Conservation (phyloP, 2,113 vertebrate species). For the Sakesphorus luctuosus region DNA sequence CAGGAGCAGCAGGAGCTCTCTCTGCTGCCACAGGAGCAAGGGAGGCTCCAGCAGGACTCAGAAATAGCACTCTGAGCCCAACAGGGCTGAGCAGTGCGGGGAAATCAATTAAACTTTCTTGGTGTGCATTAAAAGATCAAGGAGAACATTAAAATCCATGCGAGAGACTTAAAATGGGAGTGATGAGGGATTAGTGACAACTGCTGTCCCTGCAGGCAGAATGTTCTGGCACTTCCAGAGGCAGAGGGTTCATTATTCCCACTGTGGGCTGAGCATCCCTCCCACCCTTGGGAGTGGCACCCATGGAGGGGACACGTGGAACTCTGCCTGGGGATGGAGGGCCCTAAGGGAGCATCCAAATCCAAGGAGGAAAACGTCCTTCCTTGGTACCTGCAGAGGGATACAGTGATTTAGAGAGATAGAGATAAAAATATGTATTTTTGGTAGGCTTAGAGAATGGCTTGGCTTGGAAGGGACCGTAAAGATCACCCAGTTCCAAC, state of each 20-base stretch:
- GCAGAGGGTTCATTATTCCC: neutral
- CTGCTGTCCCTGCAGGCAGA: neutral
- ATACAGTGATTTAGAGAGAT: neutral
- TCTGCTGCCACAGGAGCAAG: neutral
- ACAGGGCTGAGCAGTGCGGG: neutral
- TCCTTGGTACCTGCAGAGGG: rapidly evolving
- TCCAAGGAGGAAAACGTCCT: neutral
- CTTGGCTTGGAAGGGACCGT: neutral
- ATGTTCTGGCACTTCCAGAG: neutral
- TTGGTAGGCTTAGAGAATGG: rapidly evolving
- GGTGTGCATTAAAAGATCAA: neutral
- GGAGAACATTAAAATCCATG: neutral
- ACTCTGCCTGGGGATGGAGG: rapidly evolving
- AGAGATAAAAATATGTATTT: neutral
- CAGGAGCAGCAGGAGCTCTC: neutral
- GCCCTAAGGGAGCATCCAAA: neutral
- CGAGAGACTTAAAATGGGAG: neutral
- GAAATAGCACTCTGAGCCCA: rapidly evolving
- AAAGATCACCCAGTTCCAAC: neutral
- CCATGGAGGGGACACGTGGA: neutral
- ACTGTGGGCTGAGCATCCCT: neutral
- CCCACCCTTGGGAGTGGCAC: neutral
- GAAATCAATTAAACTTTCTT: neutral
- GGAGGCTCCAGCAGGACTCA: neutral
- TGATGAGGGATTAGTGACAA: conserved; percentile 17